phyloP scores from a whole-genome alignment of 2,888 invertebrate species.

The Metopia argyrocephala region DNA sequence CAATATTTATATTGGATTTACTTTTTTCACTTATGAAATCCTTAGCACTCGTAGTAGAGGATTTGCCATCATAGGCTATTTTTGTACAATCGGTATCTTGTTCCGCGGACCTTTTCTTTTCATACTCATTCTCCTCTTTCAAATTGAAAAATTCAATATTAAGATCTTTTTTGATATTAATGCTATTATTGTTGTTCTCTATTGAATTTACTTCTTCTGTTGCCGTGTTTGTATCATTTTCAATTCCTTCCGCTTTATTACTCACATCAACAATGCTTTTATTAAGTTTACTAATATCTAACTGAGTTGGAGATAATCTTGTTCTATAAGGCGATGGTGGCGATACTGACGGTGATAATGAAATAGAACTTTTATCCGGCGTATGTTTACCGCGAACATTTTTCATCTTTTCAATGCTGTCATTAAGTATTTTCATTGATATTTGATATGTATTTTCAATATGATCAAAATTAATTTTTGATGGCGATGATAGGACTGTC shows the following conservation, averaged over 20 bases:
- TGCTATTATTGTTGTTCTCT: conserved; percentile 4
- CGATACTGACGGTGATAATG: not conserved
- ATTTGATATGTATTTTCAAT: conserved; percentile 72
- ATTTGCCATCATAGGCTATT: not conserved
- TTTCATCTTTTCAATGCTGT: conserved; percentile 70
- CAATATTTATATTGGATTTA: conserved; percentile 70
- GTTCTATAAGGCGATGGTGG: not conserved
- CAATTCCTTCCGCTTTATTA: conserved; percentile 13
- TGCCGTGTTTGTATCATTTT: not conserved
- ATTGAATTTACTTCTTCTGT: not conserved
- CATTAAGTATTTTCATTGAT: conserved; percentile 71
- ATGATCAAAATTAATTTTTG: conserved; percentile 70
- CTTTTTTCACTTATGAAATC: not conserved
- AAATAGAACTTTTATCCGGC: conserved; percentile 26
- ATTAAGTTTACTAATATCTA: not conserved
- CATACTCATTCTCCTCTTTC: not conserved
- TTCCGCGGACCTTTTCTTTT: no score
- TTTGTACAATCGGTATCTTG: no score
- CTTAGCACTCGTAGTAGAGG: conserved; percentile 1
- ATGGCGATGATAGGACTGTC: conserved; percentile 46
- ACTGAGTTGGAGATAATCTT: not conserved
- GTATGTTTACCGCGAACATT: conserved; percentile 58
- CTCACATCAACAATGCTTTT: conserved; percentile 55
- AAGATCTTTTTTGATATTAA: not conserved
- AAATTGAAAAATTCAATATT: not conserved